Percentiles rank a stretch among this genome's conserved stretches.
Evolutionary conservation across 2,888 invertebrate species (phyloP).

Genomic region (Pristionchus exspectatus): DNA sequence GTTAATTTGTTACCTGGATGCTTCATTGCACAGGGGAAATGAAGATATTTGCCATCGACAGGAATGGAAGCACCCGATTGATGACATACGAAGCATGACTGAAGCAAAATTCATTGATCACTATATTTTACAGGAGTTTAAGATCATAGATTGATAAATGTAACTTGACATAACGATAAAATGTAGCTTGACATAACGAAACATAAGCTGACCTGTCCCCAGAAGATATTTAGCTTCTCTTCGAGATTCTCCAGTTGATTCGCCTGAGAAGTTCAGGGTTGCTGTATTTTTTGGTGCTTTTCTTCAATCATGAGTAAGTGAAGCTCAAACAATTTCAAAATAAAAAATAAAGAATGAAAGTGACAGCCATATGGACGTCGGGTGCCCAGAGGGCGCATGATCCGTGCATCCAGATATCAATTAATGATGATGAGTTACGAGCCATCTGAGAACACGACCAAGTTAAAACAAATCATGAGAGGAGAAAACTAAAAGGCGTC

Average conservation of each 20-base stretch:
- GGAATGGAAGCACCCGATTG: constrained; percentile 60
- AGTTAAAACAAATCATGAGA: no score
- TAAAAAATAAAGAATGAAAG: neutral
- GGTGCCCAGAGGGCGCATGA: constrained; percentile 65
- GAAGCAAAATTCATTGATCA: neutral
- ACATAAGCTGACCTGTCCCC: constrained; percentile 56
- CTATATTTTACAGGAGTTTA: neutral
- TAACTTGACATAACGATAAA: neutral
- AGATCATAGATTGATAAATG: neutral
- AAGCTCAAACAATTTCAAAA: neutral
- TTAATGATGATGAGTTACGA: constrained; percentile 47
- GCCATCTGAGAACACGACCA: constrained; percentile 12
- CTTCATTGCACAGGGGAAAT: constrained; percentile 61
- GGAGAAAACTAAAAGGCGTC: neutral
- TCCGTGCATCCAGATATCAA: constrained; percentile 68
- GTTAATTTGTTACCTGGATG: constrained; percentile 28
- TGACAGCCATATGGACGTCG: constrained; percentile 61
- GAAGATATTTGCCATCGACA: constrained; percentile 59
- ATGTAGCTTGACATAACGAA: neutral
- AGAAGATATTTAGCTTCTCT: constrained; percentile 60
- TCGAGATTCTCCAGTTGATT: constrained; percentile 61
- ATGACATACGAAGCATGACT: constrained; percentile 58
- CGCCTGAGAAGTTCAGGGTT: constrained; percentile 45
- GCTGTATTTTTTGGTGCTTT: neutral
- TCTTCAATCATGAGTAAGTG: no score